phyloP scores from a whole-genome alignment of 1,140 invertebrate species.

The Parapsyche elsis region DNA sequence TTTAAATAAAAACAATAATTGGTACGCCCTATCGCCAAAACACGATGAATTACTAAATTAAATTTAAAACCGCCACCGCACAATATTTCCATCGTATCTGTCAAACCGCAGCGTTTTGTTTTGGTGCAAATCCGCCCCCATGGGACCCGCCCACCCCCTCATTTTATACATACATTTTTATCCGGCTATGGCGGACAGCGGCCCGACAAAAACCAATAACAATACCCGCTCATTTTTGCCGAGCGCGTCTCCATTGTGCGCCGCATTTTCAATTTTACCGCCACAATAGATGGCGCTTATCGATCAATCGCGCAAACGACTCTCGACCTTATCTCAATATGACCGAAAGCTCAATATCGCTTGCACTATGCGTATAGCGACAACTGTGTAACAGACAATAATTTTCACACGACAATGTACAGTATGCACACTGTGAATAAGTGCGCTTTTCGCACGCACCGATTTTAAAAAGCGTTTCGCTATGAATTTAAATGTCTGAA shows the following conservation, averaged over 20 bases:
- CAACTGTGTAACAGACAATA: not conserved
- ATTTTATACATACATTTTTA: constrained; percentile 18
- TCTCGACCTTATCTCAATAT: not conserved
- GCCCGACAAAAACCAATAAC: constrained; percentile 33
- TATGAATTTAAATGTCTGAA: constrained; percentile 3
- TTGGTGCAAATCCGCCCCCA: constrained; percentile 24
- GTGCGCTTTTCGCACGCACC: not conserved
- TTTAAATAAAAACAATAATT: too few relatives aligned
- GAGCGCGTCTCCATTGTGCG: too few relatives aligned
- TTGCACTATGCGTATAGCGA: not conserved
- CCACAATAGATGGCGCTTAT: too few relatives aligned
- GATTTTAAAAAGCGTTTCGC: not conserved
- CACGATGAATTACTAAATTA: too few relatives aligned
- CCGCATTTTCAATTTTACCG: too few relatives aligned
- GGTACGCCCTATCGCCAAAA: too few relatives aligned
- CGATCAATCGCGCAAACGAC: not conserved
- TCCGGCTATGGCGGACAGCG: constrained; percentile 8
- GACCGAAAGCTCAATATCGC: not conserved
- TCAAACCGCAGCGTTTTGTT: constrained; percentile 43
- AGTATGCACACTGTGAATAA: too few relatives aligned
- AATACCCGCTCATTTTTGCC: not conserved
- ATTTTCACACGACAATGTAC: too few relatives aligned
- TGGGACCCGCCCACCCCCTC: not conserved
- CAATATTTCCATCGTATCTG: constrained; percentile 9
- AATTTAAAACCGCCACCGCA: not conserved